phyloP scores from a whole-genome alignment of 2,797 vertebrate genomes.

The Dipus sagitta region DNA sequence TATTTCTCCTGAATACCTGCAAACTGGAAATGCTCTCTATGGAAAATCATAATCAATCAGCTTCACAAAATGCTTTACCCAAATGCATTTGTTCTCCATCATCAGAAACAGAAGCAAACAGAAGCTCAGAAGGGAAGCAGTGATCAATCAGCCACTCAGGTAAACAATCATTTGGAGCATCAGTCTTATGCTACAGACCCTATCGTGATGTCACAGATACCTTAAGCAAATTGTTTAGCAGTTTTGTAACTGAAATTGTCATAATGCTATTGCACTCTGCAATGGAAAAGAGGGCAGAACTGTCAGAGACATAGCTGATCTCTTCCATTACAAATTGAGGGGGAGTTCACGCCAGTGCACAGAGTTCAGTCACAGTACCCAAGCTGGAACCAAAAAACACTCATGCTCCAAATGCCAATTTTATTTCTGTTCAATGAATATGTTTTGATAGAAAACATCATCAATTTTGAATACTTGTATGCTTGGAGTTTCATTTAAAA shows the following conservation, averaged over 20 bases:
- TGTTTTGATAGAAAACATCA: conserved; percentile 66
- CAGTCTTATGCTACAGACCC: background rate
- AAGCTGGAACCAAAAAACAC: background rate
- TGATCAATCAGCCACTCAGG: background rate
- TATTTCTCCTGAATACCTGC: conserved; percentile 18
- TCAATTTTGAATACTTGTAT: conserved; percentile 55
- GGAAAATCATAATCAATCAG: conserved; percentile 40
- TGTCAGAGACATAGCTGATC: conserved; percentile 1
- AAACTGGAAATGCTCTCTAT: conserved; percentile 24
- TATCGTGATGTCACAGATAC: background rate
- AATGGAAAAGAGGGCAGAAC: background rate
- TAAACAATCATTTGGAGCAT: background rate
- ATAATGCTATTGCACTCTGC: background rate
- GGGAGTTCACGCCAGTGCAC: background rate
- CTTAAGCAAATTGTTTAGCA: background rate
- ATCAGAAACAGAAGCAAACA: conserved; percentile 28
- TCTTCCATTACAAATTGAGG: conserved; percentile 14
- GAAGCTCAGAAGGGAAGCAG: background rate
- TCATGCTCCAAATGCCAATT: conserved; percentile 17
- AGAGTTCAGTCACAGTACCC: conserved; percentile 3
- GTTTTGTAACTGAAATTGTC: background rate
- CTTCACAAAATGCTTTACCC: conserved; percentile 14
- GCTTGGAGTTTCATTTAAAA: conserved; percentile 40
- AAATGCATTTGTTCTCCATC: conserved; percentile 52
- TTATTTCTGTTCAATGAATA: conserved; percentile 62